Evolutionary conservation across 2,888 invertebrate genomes (phyloP).

Genomic region (Drosophila aldrichi): DNA sequence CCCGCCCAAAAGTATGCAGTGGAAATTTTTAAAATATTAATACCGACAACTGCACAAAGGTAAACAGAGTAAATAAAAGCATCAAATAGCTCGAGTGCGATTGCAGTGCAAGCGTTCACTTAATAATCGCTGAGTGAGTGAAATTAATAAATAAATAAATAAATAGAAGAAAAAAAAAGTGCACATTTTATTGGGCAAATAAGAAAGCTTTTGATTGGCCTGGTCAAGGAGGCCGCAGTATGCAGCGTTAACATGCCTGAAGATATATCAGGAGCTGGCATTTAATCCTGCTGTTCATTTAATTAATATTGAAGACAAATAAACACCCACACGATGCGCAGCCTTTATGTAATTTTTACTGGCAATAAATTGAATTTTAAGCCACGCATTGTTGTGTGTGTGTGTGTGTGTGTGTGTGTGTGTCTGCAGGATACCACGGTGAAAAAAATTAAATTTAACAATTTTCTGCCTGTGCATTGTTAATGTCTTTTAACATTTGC

Average conservation of each 20-base stretch:
- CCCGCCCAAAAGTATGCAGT: constrained; percentile 46
- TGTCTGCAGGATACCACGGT: background rate
- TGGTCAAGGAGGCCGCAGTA: background rate
- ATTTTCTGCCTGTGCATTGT: constrained; percentile 29
- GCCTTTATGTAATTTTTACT: constrained; percentile 43
- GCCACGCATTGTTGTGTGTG: constrained; percentile 5
- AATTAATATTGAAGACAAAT: constrained; percentile 73
- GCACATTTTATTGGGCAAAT: constrained; percentile 49
- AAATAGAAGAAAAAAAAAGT: no score
- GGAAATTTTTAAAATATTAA: constrained; percentile 20
- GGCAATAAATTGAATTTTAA: constrained; percentile 73
- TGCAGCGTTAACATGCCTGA: constrained; percentile 24
- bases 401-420: background rate
- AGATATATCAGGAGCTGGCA: constrained; percentile 44
- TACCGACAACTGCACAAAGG: constrained; percentile 8
- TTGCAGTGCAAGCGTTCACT: constrained; percentile 33
- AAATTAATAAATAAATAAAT: constrained; percentile 37
- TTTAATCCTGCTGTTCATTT: constrained; percentile 73
- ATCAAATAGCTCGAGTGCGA: constrained; percentile 35
- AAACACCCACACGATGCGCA: constrained; percentile 35
- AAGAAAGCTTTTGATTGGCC: background rate
- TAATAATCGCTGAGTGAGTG: constrained; percentile 50
- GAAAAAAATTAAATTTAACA: constrained; percentile 56
- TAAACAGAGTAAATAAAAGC: constrained; percentile 26
- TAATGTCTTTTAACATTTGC: constrained; percentile 40